Evolutionary conservation across 2,888 invertebrate genomes (phyloP), one percentile per base, ranked within the genome.

Genomic region (Protonemura montana): DNA sequence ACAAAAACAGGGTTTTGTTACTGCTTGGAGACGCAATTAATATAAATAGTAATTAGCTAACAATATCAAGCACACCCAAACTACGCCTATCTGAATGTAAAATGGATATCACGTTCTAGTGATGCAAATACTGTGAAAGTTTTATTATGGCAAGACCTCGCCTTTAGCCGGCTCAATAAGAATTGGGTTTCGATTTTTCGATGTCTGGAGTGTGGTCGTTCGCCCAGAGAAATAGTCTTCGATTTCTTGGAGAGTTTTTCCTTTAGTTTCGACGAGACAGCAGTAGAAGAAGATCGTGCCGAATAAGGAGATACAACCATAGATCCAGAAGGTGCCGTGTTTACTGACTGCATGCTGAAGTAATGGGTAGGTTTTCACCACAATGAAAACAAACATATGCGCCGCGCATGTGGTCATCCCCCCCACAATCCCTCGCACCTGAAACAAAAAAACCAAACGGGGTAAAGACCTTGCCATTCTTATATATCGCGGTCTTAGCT

Each of bases 191-290:
- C 89, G 88, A 59, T 59, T 41, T 25, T 85, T 80, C 16, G 29
- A 30, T 7, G 86, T 76, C 30, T 76, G 29, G 26, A 95, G 90
- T 0, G 92, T 90, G 88, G 93, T 92, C 0, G 92, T 94, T 89
- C 94, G 92, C 0, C 95, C 95, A 84, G 94, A 93, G 91, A 95
- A 95, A 90, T 94, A 95, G 88, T 95, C 95, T 90, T 95, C 95
- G 86, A 95, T 95, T 90, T 95, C 95, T 90, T 95, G 95, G 0
- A 95, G 91, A 0, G 94, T 92, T 88, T 92, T 93, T n/a, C 94
- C 94, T 90, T 95, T 95, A 0, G 95, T 95, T 89, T 95, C 95
- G 1, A 95, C 95, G 7, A 95, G 91, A 89, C 92, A 94, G 87
- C 93, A 90, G 89, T 94, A 95, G 91, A 95, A 94, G 91, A 94